Base-by-base conservation (phyloP, 2,797 vertebrate species). In the Crossoptilon crossoptilon region DNA sequence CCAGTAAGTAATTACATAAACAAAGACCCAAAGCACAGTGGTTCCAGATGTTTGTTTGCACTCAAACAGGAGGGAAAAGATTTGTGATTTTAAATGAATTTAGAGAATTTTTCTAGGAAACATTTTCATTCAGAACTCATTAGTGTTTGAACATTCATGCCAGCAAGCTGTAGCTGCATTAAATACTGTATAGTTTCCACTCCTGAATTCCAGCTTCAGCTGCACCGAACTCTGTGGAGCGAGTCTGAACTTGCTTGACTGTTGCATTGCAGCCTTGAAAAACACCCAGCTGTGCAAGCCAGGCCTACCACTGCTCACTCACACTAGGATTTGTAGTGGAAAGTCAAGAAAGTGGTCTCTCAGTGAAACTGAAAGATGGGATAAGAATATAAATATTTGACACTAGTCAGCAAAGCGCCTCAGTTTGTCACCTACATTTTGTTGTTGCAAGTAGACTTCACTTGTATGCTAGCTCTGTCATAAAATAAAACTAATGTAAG, bases 1-100 rank as follows among this genome's bases (percentile, higher is more conserved):
- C 75, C 31, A 49, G 82, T 93, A 85, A 90, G 74, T 76, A 90
- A 91, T 68, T 81, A 67, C 19, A 94, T 68, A 91, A 89, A 91
- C 87, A 88, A 94, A 93, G 59, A 10, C 55, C 55, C 71, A 84
- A 95, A 93, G 75, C 74, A 53, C 92, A 94, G 87, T 86, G 85
- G 92, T 95, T 95, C 84, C 93, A 96, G 84, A 91, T 96, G 94
- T 91, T 96, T 96, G 74, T 90, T 95, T 96, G 79, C 90, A 83
- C 82, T 95, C 91, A 41, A 81, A 59, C 63, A 27, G 82, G 22
- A 48, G 51, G 33, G 4, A 21, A 64, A 94, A 63, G 41, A 63
- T 78, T 95, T 90, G 83, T 64, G 85, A 16, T 60, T 94, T 90
- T 67, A 91, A 82, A 91, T 81, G 37, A 91, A 92, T 93, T 87